Conservation (phyloP, 2,113 vertebrate species). For the Dicrurus megarhynchus region DNA sequence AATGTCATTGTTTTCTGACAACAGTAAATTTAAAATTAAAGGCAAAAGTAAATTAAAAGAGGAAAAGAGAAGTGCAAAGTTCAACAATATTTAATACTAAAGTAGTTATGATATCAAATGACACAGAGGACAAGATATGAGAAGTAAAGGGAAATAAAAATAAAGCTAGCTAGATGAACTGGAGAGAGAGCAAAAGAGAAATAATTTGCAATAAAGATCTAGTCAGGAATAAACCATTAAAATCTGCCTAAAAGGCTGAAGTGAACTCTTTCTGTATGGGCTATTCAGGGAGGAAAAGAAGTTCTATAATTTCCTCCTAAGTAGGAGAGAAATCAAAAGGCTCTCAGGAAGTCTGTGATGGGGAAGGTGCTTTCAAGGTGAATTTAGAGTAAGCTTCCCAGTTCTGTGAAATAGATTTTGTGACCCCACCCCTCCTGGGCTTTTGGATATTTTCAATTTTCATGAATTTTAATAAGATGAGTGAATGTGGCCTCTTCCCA, state of each 20-base stretch:
- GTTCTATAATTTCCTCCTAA: conserved; percentile 36
- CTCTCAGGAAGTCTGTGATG: not conserved
- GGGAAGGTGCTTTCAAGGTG: conserved; percentile 45
- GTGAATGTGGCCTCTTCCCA: not conserved
- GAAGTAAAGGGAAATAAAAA: not conserved
- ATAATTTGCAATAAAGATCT: not conserved
- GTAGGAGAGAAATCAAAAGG: conserved; percentile 40
- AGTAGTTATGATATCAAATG: not conserved
- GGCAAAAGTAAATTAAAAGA: not conserved
- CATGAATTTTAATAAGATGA: conserved; percentile 52
- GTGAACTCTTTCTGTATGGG: not conserved
- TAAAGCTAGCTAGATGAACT: not conserved
- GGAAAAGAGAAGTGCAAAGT: not conserved
- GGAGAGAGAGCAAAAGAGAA: not conserved
- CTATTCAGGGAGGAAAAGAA: not conserved
- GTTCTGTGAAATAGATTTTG: conserved; percentile 28
- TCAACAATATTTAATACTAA: not conserved
- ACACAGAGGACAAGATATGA: not conserved
- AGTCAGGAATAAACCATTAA: not conserved
- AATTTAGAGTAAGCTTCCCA: conserved; percentile 24
- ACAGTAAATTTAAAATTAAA: not conserved
- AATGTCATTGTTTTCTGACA: not conserved
- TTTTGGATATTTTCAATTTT: conserved; percentile 45
- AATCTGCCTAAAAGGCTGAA: conserved; percentile 19
- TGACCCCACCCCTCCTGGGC: not conserved